Evolutionary conservation across 2,888 invertebrate species (phyloP), one percentile per base, ranked within the genome.

Genomic region (Pegoplata infirma): DNA sequence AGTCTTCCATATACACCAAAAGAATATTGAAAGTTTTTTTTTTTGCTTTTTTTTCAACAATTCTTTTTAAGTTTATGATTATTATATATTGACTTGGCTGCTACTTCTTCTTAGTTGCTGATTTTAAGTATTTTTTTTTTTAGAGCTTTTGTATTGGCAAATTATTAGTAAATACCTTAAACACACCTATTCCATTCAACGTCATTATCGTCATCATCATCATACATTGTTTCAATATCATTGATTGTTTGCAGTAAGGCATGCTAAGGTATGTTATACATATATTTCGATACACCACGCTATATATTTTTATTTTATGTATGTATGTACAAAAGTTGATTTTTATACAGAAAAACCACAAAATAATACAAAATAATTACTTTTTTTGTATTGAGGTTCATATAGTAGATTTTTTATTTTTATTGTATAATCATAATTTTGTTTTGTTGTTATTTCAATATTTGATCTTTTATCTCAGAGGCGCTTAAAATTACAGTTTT

Each of bases 111-210:
- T 51, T 61, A 36, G 53, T 63, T 74, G 58, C 64, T 66, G 66
- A 73, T n/a, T n/a, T n/a, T n/a, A n/a, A n/a, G 12, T 32, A 59
- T 78, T 77, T 80, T 80, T 82, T 84, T 59, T 46, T 32, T n/a
- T n/a, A n/a, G 16, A 47, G 14, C 83, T 83, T 85, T 82, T 82
- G 83, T 82, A 85, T 83, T 85, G 86, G 85, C 85, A 86, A 86
- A 86, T 86, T 86, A 86, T 86, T 61, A 32, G 40, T 55, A 25
- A 74, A 74, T 53, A 53, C 58, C 14, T 55, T 36, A 67, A 53
- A 86, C 86, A 86, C 86, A 86, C 86, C 86, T 86, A 84, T 77
- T n/a, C 72, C 59, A 63, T 63, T 49, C 63, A 40, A 12, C 36
- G 12, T 12, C 36, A 40, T 40, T 40, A 40, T 40, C n/a, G n/a